Percentiles rank a stretch among this genome's conserved stretches.
phyloP scores from a whole-genome alignment of 2,797 vertebrate genomes.

The Apogon hyalosoma region DNA sequence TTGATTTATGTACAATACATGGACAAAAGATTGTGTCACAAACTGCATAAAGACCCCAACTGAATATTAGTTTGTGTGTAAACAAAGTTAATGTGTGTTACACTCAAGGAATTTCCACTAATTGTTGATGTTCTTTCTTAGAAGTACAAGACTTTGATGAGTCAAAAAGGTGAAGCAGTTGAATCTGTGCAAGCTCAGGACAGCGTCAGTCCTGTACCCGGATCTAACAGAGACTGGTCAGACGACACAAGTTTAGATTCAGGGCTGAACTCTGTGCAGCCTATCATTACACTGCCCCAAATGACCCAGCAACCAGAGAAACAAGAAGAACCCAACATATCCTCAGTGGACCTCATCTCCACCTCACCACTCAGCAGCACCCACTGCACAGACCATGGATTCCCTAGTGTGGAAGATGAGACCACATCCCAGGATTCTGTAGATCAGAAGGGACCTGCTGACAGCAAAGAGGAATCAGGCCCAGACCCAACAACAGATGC shows the following conservation, averaged over 20 bases:
- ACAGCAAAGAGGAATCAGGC: constrained; percentile 32
- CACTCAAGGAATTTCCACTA: not conserved
- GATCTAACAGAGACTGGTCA: constrained; percentile 39
- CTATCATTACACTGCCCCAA: constrained; percentile 21
- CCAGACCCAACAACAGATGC: constrained; percentile 2
- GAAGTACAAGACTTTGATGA: constrained; percentile 71
- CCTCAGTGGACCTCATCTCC: constrained; percentile 30
- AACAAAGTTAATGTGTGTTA: not conserved
- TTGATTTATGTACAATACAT: too few relatives aligned
- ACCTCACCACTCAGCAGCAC: constrained; percentile 24
- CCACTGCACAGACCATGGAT: constrained; percentile 27
- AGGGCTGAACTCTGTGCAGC: constrained; percentile 27
- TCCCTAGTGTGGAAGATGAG: constrained; percentile 15
- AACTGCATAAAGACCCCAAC: too few relatives aligned
- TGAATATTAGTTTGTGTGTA: not conserved
- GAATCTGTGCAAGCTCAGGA: constrained; percentile 33
- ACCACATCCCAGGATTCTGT: constrained; percentile 2
- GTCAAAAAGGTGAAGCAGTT: constrained; percentile 54
- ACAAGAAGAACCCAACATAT: constrained; percentile 6
- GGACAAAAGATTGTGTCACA: too few relatives aligned
- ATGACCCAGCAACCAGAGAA: constrained; percentile 38
- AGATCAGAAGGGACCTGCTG: constrained; percentile 30
- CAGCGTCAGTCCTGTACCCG: constrained; percentile 16
- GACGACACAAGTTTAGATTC: constrained; percentile 15
- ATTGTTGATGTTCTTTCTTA: constrained; percentile 45